A percentile compares a stretch with the other conserved stretches of the same genome.
phyloP scores from a whole-genome alignment of 1,140 invertebrate species.

The Drosophila bocqueti region DNA sequence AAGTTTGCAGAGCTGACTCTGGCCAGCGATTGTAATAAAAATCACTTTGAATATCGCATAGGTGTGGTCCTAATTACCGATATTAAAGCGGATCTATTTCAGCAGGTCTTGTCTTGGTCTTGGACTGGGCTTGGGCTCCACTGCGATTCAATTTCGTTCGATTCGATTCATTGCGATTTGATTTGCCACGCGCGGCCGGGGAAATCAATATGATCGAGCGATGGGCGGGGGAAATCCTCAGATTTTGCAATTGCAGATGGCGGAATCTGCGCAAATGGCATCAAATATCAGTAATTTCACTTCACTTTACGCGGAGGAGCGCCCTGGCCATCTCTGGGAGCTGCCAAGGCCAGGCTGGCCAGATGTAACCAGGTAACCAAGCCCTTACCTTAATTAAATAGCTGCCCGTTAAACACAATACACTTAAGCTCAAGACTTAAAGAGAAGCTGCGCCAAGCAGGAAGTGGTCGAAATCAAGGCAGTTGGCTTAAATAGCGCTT shows the following conservation, averaged over 20 bases:
- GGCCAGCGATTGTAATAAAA: slow-evolving; percentile 71
- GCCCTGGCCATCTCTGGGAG: slow-evolving; percentile 32
- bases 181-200: slow-evolving; percentile 65
- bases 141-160: slow-evolving; percentile 24
- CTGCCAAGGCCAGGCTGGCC: slow-evolving; percentile 62
- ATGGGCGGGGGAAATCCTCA: slow-evolving; percentile 18
- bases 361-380: slow-evolving; percentile 51
- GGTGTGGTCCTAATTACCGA: slow-evolving; percentile 83
- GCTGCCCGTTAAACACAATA: slow-evolving; percentile 74
- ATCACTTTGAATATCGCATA: slow-evolving; percentile 83
- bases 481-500: slow-evolving; percentile 44
- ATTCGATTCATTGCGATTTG: slow-evolving; percentile 35
- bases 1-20: slow-evolving; percentile 36
- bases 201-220: slow-evolving; percentile 63
- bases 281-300: slow-evolving; percentile 84
- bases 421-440: slow-evolving; percentile 51
- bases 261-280: slow-evolving; percentile 77
- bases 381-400: slow-evolving; percentile 77
- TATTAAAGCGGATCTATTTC: slow-evolving; percentile 84
- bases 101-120: slow-evolving; percentile 43
- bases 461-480: slow-evolving; percentile 55
- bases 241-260: slow-evolving; percentile 62
- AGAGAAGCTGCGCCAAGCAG: slow-evolving; percentile 56
- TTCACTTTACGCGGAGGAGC: slow-evolving; percentile 58
- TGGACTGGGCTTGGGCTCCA: slow-evolving; percentile 5